Evolutionary conservation across 2,888 invertebrate species (phyloP).

Genomic region (Dynastes maya): DNA sequence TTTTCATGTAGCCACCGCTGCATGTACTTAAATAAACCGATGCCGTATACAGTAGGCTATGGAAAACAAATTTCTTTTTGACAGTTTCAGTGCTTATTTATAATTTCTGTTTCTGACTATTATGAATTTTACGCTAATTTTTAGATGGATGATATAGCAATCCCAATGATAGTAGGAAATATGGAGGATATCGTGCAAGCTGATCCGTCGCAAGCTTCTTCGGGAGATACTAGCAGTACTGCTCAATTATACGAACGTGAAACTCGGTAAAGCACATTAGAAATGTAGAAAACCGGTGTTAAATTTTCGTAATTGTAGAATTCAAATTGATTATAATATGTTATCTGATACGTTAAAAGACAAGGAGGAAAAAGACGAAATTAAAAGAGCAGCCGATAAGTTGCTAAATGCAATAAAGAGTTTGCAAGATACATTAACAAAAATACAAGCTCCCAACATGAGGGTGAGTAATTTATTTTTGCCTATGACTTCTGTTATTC

Average conservation of each 20-base stretch:
- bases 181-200: slow-evolving; percentile 92
- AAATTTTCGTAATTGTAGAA: slow-evolving; percentile 70
- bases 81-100: too few relatives aligned
- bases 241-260: slow-evolving; percentile 80
- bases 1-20: too few relatives aligned
- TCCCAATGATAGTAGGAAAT: slow-evolving; percentile 92
- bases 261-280: slow-evolving; percentile 71
- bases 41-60: too few relatives aligned
- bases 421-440: slow-evolving; percentile 88
- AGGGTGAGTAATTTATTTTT: slow-evolving; percentile 72
- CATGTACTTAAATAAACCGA: too few relatives aligned
- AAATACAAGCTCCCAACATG: slow-evolving; percentile 98
- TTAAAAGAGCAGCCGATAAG: slow-evolving; percentile 89
- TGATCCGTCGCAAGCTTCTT: slow-evolving; percentile 71
- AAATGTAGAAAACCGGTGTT: neutral
- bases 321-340: slow-evolving; percentile 87
- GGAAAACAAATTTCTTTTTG: too few relatives aligned
- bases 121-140: slow-evolving; percentile 39
- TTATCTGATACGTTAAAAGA: slow-evolving; percentile 87
- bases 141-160: slow-evolving; percentile 93
- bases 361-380: slow-evolving; percentile 89
- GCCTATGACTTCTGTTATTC: neutral
- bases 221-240: slow-evolving; percentile 72
- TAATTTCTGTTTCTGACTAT: too few relatives aligned
- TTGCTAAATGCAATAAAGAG: slow-evolving; percentile 88